Conservation (phyloP, 2,797 vertebrate species). For the Pelochelys cantorii region DNA sequence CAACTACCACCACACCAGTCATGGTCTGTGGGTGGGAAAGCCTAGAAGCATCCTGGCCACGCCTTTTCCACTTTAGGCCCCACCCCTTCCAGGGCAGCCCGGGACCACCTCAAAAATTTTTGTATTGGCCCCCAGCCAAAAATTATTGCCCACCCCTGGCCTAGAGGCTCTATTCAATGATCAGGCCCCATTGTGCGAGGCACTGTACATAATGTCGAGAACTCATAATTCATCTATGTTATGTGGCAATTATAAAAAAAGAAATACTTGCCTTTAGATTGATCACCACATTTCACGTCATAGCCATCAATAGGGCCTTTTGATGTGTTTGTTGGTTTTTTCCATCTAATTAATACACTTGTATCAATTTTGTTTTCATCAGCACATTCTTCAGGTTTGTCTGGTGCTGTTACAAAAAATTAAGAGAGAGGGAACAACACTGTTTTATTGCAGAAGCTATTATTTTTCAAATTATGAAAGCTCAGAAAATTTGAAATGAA, state of each 20-base stretch:
- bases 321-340: fast-evolving
- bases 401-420: conserved; percentile 39
- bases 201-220: too few relatives aligned
- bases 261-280: fast-evolving
- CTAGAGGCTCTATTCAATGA: not conserved
- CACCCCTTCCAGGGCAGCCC: too few relatives aligned
- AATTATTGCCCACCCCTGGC: too few relatives aligned
- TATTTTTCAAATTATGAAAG: not conserved
- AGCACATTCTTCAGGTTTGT: not conserved
- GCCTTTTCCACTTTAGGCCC: too few relatives aligned
- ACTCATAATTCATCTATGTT: too few relatives aligned
- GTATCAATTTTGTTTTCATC: fast-evolving
- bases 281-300: fast-evolving
- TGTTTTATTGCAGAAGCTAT: not conserved
- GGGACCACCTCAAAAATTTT: too few relatives aligned
- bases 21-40: too few relatives aligned
- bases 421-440: not conserved
- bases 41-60: too few relatives aligned
- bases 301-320: not conserved
- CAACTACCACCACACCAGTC: too few relatives aligned
- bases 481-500: not conserved
- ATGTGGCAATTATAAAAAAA: not conserved
- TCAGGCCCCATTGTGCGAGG: too few relatives aligned
- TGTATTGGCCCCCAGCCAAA: too few relatives aligned
- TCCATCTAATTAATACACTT: fast-evolving